A percentile compares a stretch with the other conserved stretches of the same genome.
Evolutionary conservation across 2,113 vertebrate species (phyloP).

Genomic region (Gymnarchus niloticus): DNA sequence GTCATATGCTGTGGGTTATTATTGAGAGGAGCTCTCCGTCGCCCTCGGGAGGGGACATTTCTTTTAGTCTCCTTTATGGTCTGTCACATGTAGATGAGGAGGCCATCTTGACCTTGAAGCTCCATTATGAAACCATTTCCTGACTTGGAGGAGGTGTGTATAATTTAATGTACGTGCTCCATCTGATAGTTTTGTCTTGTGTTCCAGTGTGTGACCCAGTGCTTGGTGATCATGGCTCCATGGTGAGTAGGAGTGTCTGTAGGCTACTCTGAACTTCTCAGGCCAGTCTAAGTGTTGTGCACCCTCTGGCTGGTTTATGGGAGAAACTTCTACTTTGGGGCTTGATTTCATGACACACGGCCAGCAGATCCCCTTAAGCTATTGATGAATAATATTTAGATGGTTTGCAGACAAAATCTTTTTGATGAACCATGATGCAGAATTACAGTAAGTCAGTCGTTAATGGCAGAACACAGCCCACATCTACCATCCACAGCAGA

Average conservation of each 20-base stretch:
- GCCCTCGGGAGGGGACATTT: not conserved
- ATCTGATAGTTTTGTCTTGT: not conserved
- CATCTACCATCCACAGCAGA: not conserved
- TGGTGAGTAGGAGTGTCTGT: constrained; percentile 69
- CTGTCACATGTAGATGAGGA: not conserved
- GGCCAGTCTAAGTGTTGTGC: too few species aligned
- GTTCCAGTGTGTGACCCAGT: constrained; percentile 92
- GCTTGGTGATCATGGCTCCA: constrained; percentile 95
- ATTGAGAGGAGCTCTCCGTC: not conserved
- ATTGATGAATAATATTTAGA: not conserved
- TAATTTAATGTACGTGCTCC: not conserved
- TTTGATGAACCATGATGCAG: not conserved
- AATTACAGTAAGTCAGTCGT: not conserved
- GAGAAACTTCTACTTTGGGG: not conserved
- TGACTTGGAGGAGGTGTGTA: not conserved
- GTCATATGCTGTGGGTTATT: not conserved
- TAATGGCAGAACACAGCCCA: not conserved
- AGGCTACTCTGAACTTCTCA: not conserved
- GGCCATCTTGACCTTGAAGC: not conserved
- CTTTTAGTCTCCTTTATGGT: not conserved
- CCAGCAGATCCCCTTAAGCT: not conserved
- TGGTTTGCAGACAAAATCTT: not conserved
- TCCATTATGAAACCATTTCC: not conserved
- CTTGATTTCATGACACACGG: not conserved
- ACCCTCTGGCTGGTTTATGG: too few species aligned